Evolutionary conservation across 2,888 invertebrate species (phyloP), one percentile per base, ranked within the genome.

Genomic region (Macrosiphum euphorbiae): DNA sequence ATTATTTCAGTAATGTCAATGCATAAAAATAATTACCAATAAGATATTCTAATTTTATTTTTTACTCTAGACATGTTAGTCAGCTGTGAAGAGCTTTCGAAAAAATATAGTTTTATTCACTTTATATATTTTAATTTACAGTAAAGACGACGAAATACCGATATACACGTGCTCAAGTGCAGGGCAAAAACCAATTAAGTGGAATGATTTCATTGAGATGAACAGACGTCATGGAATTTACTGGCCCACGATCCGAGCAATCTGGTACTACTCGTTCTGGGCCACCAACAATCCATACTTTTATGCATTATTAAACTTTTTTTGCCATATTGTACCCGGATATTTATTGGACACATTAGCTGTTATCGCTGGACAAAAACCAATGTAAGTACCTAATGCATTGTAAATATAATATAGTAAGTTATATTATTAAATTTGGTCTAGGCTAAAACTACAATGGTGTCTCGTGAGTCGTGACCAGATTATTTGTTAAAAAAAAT

Each of bases 131-230:
- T 88, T 78, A 20, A 58, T 94, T 91, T 87, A 41, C 91, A 95
- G 94, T 95, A 95, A 94, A 95, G 95, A 85, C 94, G 95, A 93
- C 13, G 90, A 67, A 24, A 94, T 93, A 88, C 94, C 98, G 0
- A 97, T 99, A 94, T 98, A 98, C 96, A 98, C 99, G 96, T 98
- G 97, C 96, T 98, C 98, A 20, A 98, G 98, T 0, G 98, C 98
- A 0, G 97, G 97, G 10, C 97, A 98, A 95, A 98, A 98, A 95
- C 98, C 98, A 0, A 96, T 98, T 91, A 97, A 97, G 0, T 99
- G 98, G 98, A 97, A 97, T 0, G 96, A 97, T 41, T 97, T 98
- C 95, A 96, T 97, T 96, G 95, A 96, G 0, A 95, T 96, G 94
- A 96, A 96, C 44, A 96, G 97, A 95, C 95, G 96, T 11, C 96